Conservation (phyloP, 1,140 invertebrate genomes). For the Tribolium madens region DNA sequence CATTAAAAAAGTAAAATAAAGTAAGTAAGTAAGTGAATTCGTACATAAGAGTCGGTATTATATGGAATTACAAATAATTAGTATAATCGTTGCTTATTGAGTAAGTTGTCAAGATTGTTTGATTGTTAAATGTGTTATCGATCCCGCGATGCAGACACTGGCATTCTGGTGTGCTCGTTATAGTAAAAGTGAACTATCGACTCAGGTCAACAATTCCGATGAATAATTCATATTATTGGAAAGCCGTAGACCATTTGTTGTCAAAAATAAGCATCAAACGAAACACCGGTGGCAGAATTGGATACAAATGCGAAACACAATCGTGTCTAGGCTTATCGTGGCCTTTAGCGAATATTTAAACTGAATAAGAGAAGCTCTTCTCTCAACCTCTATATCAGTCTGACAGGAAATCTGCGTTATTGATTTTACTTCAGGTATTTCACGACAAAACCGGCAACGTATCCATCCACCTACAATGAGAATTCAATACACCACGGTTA, state of each 20-base stretch:
- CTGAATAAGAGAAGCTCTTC: constrained; percentile 28
- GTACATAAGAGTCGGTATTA: too few relatives aligned
- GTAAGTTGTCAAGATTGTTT: too few relatives aligned
- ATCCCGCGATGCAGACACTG: background rate
- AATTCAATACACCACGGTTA: constrained; percentile 28
- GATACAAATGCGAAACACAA: background rate
- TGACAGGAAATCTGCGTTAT: constrained; percentile 40
- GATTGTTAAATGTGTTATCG: background rate
- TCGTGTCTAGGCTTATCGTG: background rate
- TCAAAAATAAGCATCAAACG: background rate
- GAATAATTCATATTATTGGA: constrained; percentile 16
- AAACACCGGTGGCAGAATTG: background rate
- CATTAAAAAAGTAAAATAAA: too few relatives aligned
- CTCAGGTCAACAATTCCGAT: constrained; percentile 5
- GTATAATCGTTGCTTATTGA: too few relatives aligned
- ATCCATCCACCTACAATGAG: constrained; percentile 32
- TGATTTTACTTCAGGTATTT: constrained; percentile 44
- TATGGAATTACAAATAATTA: too few relatives aligned
- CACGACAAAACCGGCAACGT: constrained; percentile 40
- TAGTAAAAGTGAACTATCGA: constrained; percentile 20
- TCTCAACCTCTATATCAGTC: constrained; percentile 18
- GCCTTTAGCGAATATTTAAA: constrained; percentile 17
- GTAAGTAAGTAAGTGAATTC: too few relatives aligned
- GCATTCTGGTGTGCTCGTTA: background rate
- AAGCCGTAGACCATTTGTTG: background rate